Percentiles rank a stretch among this genome's conserved stretches.
Conservation (phyloP, 2,888 invertebrate genomes). For the Entomobrya proxima region DNA sequence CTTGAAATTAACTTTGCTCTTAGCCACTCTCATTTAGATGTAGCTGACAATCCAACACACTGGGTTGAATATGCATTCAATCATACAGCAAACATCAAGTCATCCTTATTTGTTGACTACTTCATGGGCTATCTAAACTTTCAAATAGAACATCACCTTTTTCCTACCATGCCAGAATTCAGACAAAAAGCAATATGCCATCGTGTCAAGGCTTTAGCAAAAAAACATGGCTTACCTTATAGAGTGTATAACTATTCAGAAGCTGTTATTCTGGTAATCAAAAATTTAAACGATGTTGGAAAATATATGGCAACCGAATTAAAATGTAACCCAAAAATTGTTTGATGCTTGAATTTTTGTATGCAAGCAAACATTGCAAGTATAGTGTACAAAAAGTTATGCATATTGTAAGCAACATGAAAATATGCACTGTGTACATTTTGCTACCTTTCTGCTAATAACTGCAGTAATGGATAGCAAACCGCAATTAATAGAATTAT, state of each 20-base stretch:
- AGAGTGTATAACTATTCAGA: slow-evolving; percentile 4
- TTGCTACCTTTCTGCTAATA: no score
- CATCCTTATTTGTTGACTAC: slow-evolving; percentile 53
- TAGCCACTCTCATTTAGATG: slow-evolving; percentile 51
- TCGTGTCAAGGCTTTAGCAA: slow-evolving; percentile 25
- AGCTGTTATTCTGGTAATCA: slow-evolving; percentile 20
- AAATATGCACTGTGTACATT: no score
- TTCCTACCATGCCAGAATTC: slow-evolving; percentile 71
- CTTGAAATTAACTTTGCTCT: slow-evolving; percentile 57
- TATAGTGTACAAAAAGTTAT: no score
- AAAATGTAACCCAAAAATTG: not conserved
- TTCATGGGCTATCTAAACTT: slow-evolving; percentile 69
- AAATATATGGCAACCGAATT: not conserved
- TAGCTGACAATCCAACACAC: slow-evolving; percentile 56
- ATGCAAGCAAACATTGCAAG: no score
- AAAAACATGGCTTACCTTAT: slow-evolving; percentile 48
- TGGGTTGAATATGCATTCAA: slow-evolving; percentile 66
- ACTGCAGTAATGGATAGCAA: no score
- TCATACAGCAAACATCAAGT: slow-evolving; percentile 63
- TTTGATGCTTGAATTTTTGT: no score
- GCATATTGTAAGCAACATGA: no score
- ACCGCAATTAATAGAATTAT: no score
- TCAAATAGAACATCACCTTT: slow-evolving; percentile 70
- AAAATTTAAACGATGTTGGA: slow-evolving; percentile 36
- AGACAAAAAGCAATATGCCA: slow-evolving; percentile 12